Evolutionary conservation across 2,113 vertebrate species (phyloP).

Genomic region (Coryphaenoides rupestris): DNA sequence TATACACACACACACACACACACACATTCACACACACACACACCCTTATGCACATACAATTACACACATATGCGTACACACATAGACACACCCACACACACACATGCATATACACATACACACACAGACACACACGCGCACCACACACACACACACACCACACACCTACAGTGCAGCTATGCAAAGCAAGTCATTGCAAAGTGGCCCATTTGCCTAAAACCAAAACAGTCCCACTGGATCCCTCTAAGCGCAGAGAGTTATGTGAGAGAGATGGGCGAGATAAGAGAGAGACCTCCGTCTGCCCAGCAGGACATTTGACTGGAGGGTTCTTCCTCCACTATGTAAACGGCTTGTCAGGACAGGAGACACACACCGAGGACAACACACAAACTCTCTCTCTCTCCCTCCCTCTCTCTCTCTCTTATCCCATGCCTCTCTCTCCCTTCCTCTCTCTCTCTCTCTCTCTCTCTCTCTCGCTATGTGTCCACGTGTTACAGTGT

Average conservation of each 20-base stretch:
- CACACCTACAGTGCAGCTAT: not conserved
- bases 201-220: not conserved
- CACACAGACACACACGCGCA: no score
- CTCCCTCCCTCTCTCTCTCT: not conserved
- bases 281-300: not conserved
- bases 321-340: slow-evolving; percentile 25
- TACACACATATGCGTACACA: no score
- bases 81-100: no score
- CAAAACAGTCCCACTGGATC: not conserved
- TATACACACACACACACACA: slow-evolving; percentile 10
- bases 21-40: not conserved
- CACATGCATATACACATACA: no score
- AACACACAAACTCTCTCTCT: not conserved
- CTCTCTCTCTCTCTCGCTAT: slow-evolving; percentile 15
- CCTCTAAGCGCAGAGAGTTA: not conserved
- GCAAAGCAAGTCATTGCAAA: not conserved
- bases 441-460: slow-evolving; percentile 15
- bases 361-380: slow-evolving; percentile 20
- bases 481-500: slow-evolving; percentile 52
- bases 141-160: no score
- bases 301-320: slow-evolving; percentile 13
- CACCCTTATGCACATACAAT: not conserved
- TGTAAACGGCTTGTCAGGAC: slow-evolving; percentile 32
- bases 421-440: not conserved
- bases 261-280: not conserved